Evolutionary conservation across 2,113 vertebrate genomes (phyloP).

Genomic region (Suncus etruscus): DNA sequence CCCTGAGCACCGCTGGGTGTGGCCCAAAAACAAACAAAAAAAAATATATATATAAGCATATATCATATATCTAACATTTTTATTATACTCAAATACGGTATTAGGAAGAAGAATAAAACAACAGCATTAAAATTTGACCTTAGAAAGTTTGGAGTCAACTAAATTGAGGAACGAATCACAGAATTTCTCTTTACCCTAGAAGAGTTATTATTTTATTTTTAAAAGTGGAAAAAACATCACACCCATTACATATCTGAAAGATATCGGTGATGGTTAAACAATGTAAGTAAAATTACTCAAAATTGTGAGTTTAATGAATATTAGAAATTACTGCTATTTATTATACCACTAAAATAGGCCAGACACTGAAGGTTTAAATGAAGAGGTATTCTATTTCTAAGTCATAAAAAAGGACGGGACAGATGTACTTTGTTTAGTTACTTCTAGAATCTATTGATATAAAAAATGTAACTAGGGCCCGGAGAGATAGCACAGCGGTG

Average conservation of each 20-base stretch:
- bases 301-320: slow-evolving; percentile 34
- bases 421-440: not conserved
- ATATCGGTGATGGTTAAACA: slow-evolving; percentile 18
- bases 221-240: slow-evolving; percentile 18
- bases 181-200: slow-evolving; percentile 31
- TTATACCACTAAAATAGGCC: slow-evolving; percentile 20
- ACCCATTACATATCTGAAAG: not conserved
- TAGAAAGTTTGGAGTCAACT: slow-evolving; percentile 32
- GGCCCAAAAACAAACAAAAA: no score
- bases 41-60: slow-evolving; percentile 13
- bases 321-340: slow-evolving; percentile 4
- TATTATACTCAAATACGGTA: not conserved
- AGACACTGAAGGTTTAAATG: slow-evolving; percentile 13
- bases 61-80: not conserved
- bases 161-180: slow-evolving; percentile 22
- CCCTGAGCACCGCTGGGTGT: no score
- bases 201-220: slow-evolving; percentile 49
- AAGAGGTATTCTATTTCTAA: slow-evolving; percentile 59
- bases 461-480: no score
- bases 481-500: no score
- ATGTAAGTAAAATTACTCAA: slow-evolving; percentile 44
- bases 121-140: slow-evolving; percentile 34
- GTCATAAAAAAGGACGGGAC: not conserved
- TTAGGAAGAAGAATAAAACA: slow-evolving; percentile 49
- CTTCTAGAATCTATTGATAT: not conserved